phyloP scores from a whole-genome alignment of 2,888 invertebrate genomes.

The Agrenia bidenticulata region DNA sequence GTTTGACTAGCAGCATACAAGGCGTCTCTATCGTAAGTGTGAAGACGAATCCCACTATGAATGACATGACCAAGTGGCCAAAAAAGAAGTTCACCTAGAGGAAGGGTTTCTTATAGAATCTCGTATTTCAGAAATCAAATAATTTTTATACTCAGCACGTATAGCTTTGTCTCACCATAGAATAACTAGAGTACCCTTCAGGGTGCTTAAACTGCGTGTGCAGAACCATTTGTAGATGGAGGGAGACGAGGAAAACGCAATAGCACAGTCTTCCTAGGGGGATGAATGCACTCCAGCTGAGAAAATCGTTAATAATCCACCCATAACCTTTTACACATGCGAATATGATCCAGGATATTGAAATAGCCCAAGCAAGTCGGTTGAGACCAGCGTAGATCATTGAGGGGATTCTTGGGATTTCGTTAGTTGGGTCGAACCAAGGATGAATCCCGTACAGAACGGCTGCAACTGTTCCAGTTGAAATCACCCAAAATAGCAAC shows the following conservation, averaged over 20 bases:
- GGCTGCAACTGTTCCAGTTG: slow-evolving; percentile 33
- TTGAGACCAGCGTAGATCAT: slow-evolving; percentile 42
- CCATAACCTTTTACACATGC: slow-evolving; percentile 53
- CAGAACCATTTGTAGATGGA: slow-evolving; percentile 44
- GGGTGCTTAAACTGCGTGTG: slow-evolving; percentile 36
- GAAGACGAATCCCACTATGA: slow-evolving; percentile 38
- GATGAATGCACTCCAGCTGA: slow-evolving; percentile 49
- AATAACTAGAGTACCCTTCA: slow-evolving; percentile 33
- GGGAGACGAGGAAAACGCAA: slow-evolving; percentile 45
- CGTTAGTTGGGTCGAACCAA: slow-evolving; percentile 40
- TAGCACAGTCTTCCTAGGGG: slow-evolving; percentile 49
- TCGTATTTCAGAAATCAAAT: background rate
- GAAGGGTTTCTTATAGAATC: no score
- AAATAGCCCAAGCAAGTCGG: slow-evolving; percentile 49
- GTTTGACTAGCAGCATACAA: slow-evolving; percentile 41
- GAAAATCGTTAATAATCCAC: slow-evolving; percentile 46
- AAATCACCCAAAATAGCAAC: slow-evolving; percentile 30
- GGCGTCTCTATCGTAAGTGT: slow-evolving; percentile 41
- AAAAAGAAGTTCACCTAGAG: slow-evolving; percentile 40
- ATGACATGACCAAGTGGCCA: slow-evolving; percentile 39
- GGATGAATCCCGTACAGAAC: slow-evolving; percentile 39
- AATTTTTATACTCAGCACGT: no score
- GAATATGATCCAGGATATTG: slow-evolving; percentile 53
- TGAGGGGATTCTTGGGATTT: slow-evolving; percentile 30
- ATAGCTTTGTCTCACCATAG: slow-evolving; percentile 33